Base-by-base conservation (phyloP, 2,797 vertebrate genomes). In the Sebastes minor region DNA sequence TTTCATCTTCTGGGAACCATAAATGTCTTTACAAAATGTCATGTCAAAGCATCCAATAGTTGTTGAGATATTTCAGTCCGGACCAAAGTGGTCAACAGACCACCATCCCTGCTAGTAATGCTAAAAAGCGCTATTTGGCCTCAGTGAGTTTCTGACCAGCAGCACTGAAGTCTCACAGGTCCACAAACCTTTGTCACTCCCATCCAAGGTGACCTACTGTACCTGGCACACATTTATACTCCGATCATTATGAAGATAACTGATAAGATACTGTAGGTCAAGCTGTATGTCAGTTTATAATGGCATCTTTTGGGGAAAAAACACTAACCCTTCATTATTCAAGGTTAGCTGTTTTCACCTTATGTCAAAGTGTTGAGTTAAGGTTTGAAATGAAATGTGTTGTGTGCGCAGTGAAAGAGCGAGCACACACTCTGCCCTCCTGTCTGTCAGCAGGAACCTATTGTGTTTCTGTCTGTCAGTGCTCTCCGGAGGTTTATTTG, bases 391-490 rank as follows among this genome's bases (percentile, higher is more conserved):
- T 81, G 16, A 76, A 75, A 64, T 70, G 55, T 53, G 32, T 32
- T 64, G 46, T 80, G 66, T 74, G 57, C 49, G 62, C 14, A 35
- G 33, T 30, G 2, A 14, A 57, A 23, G 52, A 71, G n/a, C 11
- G n/a, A 63, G 13, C 46, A 5, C 71, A 35, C 90, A 84, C 49
- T 20, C 76, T 53, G 25, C 55, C 64, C 33, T 53, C 71, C 35
- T 4, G 9, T 86, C 89, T 91, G 88, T 94, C 92, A 88, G 82
- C 92, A 86, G 78, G 64, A 89, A 53, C 68, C 61, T 72, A 91
- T 92, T 87, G 87, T 83, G 69, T 65, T 42, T 84, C 74, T 80
- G 78, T 92, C 84, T 89, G 85, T 91, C 89, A 91, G 57, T 80
- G 68, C 65, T 69, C 64, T 75, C 27, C 18, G 76, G 56, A 78